phyloP scores from a whole-genome alignment of 2,888 invertebrate genomes.

The Tipula vernalis region DNA sequence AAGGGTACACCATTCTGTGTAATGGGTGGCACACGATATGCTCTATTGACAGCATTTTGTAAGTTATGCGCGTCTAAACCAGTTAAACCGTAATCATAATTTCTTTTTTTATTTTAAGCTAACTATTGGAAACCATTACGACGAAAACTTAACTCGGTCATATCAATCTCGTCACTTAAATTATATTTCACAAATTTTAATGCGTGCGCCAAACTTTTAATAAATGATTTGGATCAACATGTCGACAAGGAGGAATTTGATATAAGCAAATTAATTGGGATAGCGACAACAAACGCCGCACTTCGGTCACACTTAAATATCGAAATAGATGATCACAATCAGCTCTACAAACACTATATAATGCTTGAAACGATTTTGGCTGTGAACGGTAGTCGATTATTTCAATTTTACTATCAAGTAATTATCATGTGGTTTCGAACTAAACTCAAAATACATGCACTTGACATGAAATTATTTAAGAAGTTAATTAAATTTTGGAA shows the following conservation, averaged over 20 bases:
- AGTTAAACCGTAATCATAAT: background rate
- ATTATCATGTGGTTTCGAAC: background rate
- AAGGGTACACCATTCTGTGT: background rate
- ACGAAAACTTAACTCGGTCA: background rate
- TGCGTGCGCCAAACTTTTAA: background rate
- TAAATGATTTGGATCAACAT: background rate
- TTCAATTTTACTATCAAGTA: background rate
- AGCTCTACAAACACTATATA: background rate
- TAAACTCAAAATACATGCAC: background rate
- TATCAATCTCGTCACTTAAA: background rate
- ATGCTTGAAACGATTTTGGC: background rate
- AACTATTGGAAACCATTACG: background rate
- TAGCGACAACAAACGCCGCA: background rate
- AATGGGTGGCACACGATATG: background rate
- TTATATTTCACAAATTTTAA: background rate
- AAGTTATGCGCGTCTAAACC: background rate
- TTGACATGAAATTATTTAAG: background rate
- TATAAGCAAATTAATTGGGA: background rate
- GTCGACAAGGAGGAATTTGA: background rate
- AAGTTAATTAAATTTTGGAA: background rate
- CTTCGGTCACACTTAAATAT: background rate
- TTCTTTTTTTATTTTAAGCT: background rate
- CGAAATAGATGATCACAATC: background rate
- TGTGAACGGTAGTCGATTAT: background rate
- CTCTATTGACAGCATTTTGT: background rate